Percentiles rank a stretch among this genome's conserved stretches.
Conservation (phyloP, 2,888 invertebrate species). For the Himalopsyche kuldschensis region DNA sequence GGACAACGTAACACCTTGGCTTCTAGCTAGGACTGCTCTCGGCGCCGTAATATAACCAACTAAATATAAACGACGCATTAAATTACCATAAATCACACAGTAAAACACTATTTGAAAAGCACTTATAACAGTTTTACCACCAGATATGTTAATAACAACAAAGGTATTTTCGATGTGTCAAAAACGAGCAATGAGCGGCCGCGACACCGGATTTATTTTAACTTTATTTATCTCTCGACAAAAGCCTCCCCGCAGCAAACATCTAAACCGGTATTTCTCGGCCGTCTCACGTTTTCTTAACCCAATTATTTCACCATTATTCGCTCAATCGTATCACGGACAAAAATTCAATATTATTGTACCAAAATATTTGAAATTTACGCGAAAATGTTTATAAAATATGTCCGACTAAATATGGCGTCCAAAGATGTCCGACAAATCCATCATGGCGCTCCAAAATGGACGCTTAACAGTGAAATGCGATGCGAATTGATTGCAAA, state of each 20-base stretch:
- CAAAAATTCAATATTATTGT: slow-evolving; percentile 57
- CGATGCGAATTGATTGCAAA: slow-evolving; percentile 44
- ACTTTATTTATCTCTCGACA: slow-evolving; percentile 61
- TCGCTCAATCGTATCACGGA: slow-evolving; percentile 47
- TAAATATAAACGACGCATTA: slow-evolving; percentile 42
- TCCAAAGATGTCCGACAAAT: slow-evolving; percentile 68
- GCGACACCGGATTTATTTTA: slow-evolving; percentile 49
- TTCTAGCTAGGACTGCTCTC: not conserved
- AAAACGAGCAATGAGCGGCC: slow-evolving; percentile 54
- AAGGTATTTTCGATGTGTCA: slow-evolving; percentile 49
- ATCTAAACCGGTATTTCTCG: slow-evolving; percentile 54
- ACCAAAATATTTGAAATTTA: slow-evolving; percentile 63
- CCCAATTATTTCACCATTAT: slow-evolving; percentile 20
- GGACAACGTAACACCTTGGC: slow-evolving; percentile 17
- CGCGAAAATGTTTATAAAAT: slow-evolving; percentile 72
- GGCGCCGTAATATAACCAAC: slow-evolving; percentile 7
- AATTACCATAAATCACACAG: slow-evolving; percentile 54
- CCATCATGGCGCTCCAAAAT: slow-evolving; percentile 63
- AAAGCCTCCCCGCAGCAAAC: slow-evolving; percentile 57
- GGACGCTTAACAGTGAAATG: slow-evolving; percentile 51
- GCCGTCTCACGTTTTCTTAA: slow-evolving; percentile 48
- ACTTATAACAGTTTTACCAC: not conserved
- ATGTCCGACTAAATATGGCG: slow-evolving; percentile 77
- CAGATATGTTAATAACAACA: not conserved
- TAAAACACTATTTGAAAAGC: slow-evolving; percentile 44